phyloP scores from a whole-genome alignment of 64 coral and sea anemone genomes.

The Montipora sp. region DNA sequence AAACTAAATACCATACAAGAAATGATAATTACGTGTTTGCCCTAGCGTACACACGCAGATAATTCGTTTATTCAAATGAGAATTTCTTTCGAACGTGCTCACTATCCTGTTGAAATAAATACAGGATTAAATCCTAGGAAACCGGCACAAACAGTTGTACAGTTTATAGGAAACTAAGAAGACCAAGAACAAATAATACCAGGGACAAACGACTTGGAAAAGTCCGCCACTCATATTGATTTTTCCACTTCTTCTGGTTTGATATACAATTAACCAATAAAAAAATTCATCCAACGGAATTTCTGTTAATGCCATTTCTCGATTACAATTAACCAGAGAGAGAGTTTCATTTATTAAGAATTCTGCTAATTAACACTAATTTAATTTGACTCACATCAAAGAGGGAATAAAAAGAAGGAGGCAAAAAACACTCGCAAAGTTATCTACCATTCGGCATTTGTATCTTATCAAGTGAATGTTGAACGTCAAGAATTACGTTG shows the following conservation, averaged over 20 bases:
- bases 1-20: not conserved
- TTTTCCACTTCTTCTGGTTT: not conserved
- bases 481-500: conserved; percentile 16
- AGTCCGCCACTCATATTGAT: not conserved
- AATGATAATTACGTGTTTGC: not conserved
- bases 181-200: not conserved
- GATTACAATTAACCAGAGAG: conserved; percentile 26
- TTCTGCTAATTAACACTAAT: conserved; percentile 42
- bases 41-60: too few species aligned
- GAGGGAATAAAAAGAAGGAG: not conserved
- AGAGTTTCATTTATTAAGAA: conserved; percentile 53
- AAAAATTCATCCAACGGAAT: conserved; percentile 3
- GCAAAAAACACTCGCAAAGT: not conserved
- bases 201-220: not conserved
- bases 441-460: not conserved
- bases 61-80: not conserved
- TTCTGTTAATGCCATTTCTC: conserved; percentile 22
- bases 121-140: not conserved
- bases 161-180: not conserved
- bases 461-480: conserved; percentile 20
- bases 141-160: not conserved
- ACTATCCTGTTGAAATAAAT: not conserved
- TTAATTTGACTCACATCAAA: conserved; percentile 38
- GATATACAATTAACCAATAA: not conserved
- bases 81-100: not conserved